Conservation (phyloP, 2,888 invertebrate species). For the Creontiades dilutus region DNA sequence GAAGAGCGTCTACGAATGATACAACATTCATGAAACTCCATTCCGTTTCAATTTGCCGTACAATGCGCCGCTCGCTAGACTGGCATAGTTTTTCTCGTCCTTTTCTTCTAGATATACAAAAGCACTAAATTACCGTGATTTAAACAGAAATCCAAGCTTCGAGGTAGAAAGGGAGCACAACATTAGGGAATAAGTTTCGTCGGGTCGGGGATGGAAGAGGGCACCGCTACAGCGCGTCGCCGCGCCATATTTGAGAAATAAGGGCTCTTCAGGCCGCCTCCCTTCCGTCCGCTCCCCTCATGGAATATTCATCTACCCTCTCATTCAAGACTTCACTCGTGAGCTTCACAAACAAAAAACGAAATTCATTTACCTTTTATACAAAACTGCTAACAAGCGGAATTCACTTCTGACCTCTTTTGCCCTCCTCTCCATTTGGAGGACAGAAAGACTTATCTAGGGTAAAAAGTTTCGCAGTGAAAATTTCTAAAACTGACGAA, state of each 20-base stretch:
- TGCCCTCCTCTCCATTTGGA: background rate
- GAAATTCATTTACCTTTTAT: slow-evolving; percentile 7
- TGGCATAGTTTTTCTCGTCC: background rate
- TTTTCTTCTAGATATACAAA: background rate
- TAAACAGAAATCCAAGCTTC: slow-evolving; percentile 11
- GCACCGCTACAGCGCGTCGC: background rate
- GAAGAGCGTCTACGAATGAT: background rate
- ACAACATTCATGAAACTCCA: background rate
- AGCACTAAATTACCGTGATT: slow-evolving; percentile 26
- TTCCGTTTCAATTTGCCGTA: background rate
- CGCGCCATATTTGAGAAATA: background rate
- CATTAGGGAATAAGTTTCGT: background rate
- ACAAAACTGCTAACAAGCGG: slow-evolving; percentile 20
- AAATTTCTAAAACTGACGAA: no score
- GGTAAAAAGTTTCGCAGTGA: no score
- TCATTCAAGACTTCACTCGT: slow-evolving; percentile 28
- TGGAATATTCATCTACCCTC: slow-evolving; percentile 13
- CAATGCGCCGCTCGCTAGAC: background rate
- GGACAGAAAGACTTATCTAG: no score
- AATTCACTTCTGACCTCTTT: slow-evolving; percentile 5
- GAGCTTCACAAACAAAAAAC: slow-evolving; percentile 14
- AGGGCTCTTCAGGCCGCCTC: background rate
- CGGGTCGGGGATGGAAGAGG: background rate
- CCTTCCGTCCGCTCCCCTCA: background rate
- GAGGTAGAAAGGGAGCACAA: background rate